Evolutionary conservation across 2,888 invertebrate genomes (phyloP).

Genomic region (Pterostichus madidus): DNA sequence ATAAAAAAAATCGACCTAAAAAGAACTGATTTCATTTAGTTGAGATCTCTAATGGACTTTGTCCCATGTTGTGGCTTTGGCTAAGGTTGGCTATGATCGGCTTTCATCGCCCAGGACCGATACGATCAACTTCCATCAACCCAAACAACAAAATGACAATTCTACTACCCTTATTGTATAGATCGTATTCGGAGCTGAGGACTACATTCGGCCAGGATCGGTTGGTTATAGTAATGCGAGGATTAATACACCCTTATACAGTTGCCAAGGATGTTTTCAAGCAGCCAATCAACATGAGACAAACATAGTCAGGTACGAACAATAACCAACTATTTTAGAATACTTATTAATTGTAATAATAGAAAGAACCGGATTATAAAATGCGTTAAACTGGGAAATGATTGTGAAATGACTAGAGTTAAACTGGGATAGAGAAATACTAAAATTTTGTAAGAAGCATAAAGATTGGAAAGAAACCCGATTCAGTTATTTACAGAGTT

Average conservation of each 20-base stretch:
- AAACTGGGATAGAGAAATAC: conserved; percentile 26
- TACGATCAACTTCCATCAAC: background rate
- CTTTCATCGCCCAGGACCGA: conserved; percentile 1
- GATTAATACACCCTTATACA: conserved; percentile 41
- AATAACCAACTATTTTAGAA: conserved; percentile 14
- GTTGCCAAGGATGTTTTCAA: conserved; percentile 28
- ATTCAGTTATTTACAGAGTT: conserved; percentile 17
- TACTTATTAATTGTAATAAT: conserved; percentile 9
- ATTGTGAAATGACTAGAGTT: conserved; percentile 6
- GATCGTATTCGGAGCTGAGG: background rate
- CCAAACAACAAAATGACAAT: background rate
- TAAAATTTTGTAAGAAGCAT: background rate
- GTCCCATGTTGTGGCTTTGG: conserved; percentile 5
- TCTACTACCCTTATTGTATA: background rate
- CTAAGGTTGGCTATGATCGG: conserved; percentile 38
- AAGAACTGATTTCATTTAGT: conserved; percentile 39
- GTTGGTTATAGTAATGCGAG: conserved; percentile 37
- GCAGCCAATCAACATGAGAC: conserved; percentile 3
- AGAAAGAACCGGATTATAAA: conserved; percentile 8
- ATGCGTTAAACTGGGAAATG: background rate
- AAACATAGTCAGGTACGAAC: conserved; percentile 25
- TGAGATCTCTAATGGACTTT: conserved; percentile 47
- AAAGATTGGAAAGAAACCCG: conserved; percentile 31
- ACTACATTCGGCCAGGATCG: conserved; percentile 16
- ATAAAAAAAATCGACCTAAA: conserved; percentile 61